phyloP scores from a whole-genome alignment of 2,888 invertebrate species.

The Amiota communis region DNA sequence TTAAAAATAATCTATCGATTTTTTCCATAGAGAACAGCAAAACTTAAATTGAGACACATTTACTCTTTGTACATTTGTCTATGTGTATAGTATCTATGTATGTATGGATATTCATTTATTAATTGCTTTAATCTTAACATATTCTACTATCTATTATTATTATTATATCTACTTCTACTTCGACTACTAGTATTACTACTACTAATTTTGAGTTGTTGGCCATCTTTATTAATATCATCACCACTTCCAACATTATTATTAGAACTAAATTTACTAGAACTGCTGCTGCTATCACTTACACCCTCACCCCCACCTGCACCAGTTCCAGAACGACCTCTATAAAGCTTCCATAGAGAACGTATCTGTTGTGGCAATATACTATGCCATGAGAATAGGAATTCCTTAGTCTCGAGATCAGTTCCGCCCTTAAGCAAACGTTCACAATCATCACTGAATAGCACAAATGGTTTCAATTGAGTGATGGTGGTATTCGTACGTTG shows the following conservation, averaged over 20 bases:
- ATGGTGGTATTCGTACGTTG: conserved; percentile 75
- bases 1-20: not conserved
- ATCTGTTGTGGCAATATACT: conserved; percentile 73
- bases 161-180: too few species aligned
- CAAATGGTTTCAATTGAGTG: conserved; percentile 65
- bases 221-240: not conserved
- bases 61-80: conserved; percentile 17
- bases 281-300: conserved; percentile 6
- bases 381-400: conserved; percentile 71
- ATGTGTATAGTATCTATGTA: not conserved
- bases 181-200: too few species aligned
- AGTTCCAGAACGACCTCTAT: conserved; percentile 42
- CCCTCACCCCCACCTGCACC: conserved; percentile 31
- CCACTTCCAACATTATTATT: not conserved
- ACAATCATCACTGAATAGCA: conserved; percentile 55
- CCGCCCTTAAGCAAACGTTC: conserved; percentile 57
- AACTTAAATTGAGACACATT: not conserved
- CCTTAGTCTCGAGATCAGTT: conserved; percentile 56
- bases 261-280: not conserved
- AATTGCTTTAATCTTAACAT: too few species aligned
- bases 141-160: too few species aligned
- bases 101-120: not conserved
- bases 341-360: conserved; percentile 72
- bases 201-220: too few species aligned
- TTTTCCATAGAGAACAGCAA: conserved; percentile 22